A percentile compares a stretch with the other conserved stretches of the same genome.
These are phyloP conservation scores for Cyprinodon brontotheroides DNA, from an alignment of 2,113 vertebrate species.

Conservation along the genomic window DNA sequence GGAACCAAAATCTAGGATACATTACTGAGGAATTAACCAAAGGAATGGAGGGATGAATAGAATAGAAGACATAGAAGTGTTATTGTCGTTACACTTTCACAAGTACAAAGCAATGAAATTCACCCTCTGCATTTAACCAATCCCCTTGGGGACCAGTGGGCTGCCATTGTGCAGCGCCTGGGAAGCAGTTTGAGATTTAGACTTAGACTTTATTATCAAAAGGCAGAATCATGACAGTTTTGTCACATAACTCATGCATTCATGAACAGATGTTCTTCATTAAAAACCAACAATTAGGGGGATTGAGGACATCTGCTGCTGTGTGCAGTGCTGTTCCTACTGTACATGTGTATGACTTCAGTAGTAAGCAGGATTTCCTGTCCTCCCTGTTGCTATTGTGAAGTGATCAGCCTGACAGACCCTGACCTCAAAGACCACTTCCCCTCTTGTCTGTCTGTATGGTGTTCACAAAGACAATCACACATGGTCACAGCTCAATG, in stretches of 20 bases:
- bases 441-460: conserved; percentile 53
- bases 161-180: too few relatives aligned
- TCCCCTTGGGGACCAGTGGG: too few relatives aligned
- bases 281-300: conserved; percentile 12
- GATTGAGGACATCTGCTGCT: conserved; percentile 29
- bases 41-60: too few relatives aligned
- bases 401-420: conserved; percentile 63
- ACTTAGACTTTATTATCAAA: too few relatives aligned
- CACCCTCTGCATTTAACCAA: too few relatives aligned
- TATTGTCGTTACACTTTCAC: too few relatives aligned
- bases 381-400: conserved; percentile 75
- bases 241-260: conserved; percentile 15
- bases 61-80: too few relatives aligned
- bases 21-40: too few relatives aligned
- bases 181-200: too few relatives aligned
- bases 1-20: too few relatives aligned
- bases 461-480: conserved; percentile 18
- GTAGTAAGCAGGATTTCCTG: conserved; percentile 78
- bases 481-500: conserved; percentile 25
- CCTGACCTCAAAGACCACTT: conserved; percentile 68
- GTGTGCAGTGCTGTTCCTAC: conserved; percentile 2
- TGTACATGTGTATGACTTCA: conserved; percentile 22
- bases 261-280: conserved; percentile 24
- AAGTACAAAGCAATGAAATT: too few relatives aligned
- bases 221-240: too few relatives aligned